Base-by-base conservation (phyloP, 1,140 invertebrate species). In the Coelopa frigida region DNA sequence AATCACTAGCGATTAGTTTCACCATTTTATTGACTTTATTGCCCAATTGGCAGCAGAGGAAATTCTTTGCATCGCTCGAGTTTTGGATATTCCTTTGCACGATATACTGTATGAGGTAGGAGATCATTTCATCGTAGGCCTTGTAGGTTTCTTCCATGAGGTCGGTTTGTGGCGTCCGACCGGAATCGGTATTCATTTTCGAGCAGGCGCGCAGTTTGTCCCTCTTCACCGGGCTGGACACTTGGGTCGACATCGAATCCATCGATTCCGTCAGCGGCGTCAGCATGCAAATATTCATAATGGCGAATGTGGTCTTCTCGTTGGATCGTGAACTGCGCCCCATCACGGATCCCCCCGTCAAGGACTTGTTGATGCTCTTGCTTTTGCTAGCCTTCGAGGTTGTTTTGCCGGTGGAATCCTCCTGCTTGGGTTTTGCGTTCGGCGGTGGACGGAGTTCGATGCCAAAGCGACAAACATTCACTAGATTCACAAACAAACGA, bases 371-470 rank as follows among this genome's bases (percentile, higher is more conserved):
- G n/a, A n/a, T n/a, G n/a, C n/a, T n/a, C n/a, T n/a, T n/a, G n/a
- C n/a, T n/a, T n/a, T n/a, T n/a, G n/a, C n/a, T n/a, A n/a, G n/a
- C n/a, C n/a, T n/a, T n/a, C n/a, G n/a, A n/a, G n/a, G n/a, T n/a
- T n/a, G n/a, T n/a, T n/a, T n/a, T n/a, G n/a, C n/a, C n/a, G n/a
- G n/a, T n/a, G n/a, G n/a, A n/a, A n/a, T n/a, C n/a, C n/a, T n/a
- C n/a, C n/a, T n/a, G n/a, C n/a, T n/a, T n/a, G n/a, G n/a, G n/a
- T n/a, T n/a, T n/a, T n/a, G n/a, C n/a, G n/a, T n/a, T n/a, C n/a
- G n/a, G n/a, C n/a, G 46, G 46, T 20, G 18, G 41, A n/a, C 15
- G 15, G 24, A 47, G 27, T 18, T 47, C 36, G 23, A 47, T 31
- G n/a, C 37, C 46, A 35, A 18, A 47, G n/a, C 36, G 21, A 17